phyloP scores from a whole-genome alignment of 2,797 vertebrate genomes.

The Gadopsis bispinosus region DNA sequence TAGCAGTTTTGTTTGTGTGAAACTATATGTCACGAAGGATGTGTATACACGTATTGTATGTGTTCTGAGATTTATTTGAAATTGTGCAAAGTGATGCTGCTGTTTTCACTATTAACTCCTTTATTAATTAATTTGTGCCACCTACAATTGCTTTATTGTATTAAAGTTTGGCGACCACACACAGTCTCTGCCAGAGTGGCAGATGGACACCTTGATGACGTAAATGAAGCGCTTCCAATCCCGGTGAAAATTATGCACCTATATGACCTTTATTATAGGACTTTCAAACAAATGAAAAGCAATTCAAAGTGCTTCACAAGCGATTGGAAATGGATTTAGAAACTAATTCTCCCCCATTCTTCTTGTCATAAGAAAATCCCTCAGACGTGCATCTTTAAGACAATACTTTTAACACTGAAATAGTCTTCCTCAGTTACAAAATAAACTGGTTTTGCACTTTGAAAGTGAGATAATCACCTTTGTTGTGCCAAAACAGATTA shows the following conservation, averaged over 20 bases:
- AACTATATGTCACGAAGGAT: background rate
- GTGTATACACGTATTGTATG: background rate
- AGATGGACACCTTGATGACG: background rate
- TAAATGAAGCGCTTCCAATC: background rate
- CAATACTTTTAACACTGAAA: constrained; percentile 32
- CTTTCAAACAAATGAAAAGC: no score
- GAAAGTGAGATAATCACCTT: constrained; percentile 23
- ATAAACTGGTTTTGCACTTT: constrained; percentile 25
- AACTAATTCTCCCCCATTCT: no score
- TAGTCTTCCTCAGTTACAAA: constrained; percentile 4
- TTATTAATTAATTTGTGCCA: background rate
- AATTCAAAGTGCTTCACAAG: no score
- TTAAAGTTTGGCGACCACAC: background rate
- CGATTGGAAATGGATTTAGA: no score
- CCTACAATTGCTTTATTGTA: background rate
- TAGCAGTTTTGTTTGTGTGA: background rate
- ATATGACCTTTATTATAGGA: background rate
- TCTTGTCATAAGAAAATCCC: no score
- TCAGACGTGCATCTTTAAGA: constrained; percentile 19
- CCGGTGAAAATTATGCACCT: background rate
- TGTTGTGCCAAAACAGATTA: constrained; percentile 34
- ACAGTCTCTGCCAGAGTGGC: background rate
- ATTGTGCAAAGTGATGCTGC: background rate
- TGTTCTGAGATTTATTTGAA: constrained; percentile 6
- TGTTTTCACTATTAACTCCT: background rate